Conservation (phyloP, 2,888 invertebrate species). For the Drosophila subquinaria region DNA sequence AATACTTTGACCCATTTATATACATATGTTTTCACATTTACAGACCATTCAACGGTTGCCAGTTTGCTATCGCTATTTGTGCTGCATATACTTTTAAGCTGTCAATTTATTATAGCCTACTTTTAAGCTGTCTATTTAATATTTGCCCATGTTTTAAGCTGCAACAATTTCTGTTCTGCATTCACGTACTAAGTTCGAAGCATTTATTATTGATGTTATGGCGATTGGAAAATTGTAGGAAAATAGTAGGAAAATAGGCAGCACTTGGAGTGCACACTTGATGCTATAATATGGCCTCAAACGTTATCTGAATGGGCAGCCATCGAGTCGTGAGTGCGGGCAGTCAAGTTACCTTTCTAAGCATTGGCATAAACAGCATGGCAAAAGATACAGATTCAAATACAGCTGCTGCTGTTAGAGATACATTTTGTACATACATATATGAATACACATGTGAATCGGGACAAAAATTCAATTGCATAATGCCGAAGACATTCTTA, state of each 20-base stretch:
- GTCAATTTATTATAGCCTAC: constrained; percentile 60
- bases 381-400: constrained; percentile 20
- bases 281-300: constrained; percentile 55
- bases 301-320: constrained; percentile 63
- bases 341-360: constrained; percentile 17
- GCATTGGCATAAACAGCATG: constrained; percentile 24
- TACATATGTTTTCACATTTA: constrained; percentile 7
- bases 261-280: constrained; percentile 71
- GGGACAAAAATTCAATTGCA: constrained; percentile 69
- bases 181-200: not conserved
- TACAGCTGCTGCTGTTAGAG: not conserved
- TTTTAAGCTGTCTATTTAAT: constrained; percentile 71
- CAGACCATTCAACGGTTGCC: constrained; percentile 28
- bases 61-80: constrained; percentile 17
- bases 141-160: constrained; percentile 21
- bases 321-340: constrained; percentile 16
- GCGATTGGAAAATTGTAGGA: constrained; percentile 7
- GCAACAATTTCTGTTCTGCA: constrained; percentile 32
- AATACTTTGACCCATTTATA: constrained; percentile 33
- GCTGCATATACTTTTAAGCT: constrained; percentile 42
- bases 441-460: constrained; percentile 13
- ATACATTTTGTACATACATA: not conserved
- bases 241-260: constrained; percentile 22
- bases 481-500: constrained; percentile 47
- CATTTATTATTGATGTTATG: constrained; percentile 71